Base-by-base conservation (phyloP, 2,888 invertebrate genomes). In the Synergus itoensis region DNA sequence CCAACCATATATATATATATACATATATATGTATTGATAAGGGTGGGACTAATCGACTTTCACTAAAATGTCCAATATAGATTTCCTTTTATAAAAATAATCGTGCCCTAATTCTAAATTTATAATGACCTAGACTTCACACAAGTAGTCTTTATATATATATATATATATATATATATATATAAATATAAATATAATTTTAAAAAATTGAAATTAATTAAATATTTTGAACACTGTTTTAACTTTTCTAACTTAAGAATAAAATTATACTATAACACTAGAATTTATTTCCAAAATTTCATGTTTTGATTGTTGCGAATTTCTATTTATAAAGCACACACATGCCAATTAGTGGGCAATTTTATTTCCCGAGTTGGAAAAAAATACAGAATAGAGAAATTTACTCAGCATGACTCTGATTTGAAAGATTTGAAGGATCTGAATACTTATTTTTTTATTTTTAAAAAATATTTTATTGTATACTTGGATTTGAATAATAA, bases 281-380 rank as follows among this genome's bases (percentile, higher is more conserved):
- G 36, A 36, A 36, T 64, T 64, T 63, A 12, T 63, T 64, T 64
- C 14, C 40, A 62, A 11, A 62, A n/a, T 40, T 41, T 1, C 11
- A 45, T 45, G 12, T 45, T 45, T 45, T 14, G 45, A 45, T 45
- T 12, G 12, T 45, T 45, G 3, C 14, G 45, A 45, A 12, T 45
- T 41, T 64, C 64, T 64, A 64, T 64, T 64, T 64, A 64, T 40
- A 64, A 64, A 64, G 12, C 40, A 40, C 40, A 64, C 64, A 64
- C 9, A 40, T 3, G 64, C 40, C 40, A 64, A 64, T 64, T n/a
- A 64, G 64, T 40, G n/a, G 3, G 36, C 40, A 64, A 64, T 64
- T 64, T 64, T 64, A 64, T 64, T 64, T 64, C 12, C n/a, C 64
- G n/a, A 64, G 41, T 40, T 64, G n/a, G 36, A 7, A 14, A 7